A percentile compares a stretch with the other conserved stretches of the same genome.
Evolutionary conservation across 2,888 invertebrate genomes (phyloP).

Genomic region (Sialis lutaria): DNA sequence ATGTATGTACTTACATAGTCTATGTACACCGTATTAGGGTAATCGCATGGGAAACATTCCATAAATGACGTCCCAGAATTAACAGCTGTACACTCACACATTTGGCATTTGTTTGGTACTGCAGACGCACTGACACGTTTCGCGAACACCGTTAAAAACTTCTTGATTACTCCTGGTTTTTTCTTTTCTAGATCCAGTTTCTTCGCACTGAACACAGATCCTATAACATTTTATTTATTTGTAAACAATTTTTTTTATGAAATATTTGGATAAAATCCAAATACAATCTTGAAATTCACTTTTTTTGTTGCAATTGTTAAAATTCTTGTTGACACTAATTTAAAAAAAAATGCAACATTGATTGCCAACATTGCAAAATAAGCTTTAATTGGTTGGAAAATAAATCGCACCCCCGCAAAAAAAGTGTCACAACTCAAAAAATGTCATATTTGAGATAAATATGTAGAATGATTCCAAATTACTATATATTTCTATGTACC

Average conservation of each 20-base stretch:
- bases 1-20: slow-evolving; percentile 27
- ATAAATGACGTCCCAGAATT: slow-evolving; percentile 45
- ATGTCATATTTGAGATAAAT: no score
- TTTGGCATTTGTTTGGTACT: slow-evolving; percentile 37
- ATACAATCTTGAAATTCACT: background rate
- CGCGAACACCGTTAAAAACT: slow-evolving; percentile 46
- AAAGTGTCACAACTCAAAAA: no score
- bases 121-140: slow-evolving; percentile 47
- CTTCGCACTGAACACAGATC: slow-evolving; percentile 42
- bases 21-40: slow-evolving; percentile 28
- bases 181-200: slow-evolving; percentile 31
- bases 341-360: no score
- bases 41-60: slow-evolving; percentile 43
- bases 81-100: slow-evolving; percentile 51
- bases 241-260: background rate
- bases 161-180: slow-evolving; percentile 36
- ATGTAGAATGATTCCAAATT: no score
- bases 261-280: background rate
- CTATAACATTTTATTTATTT: slow-evolving; percentile 22
- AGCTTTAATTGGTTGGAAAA: no score
- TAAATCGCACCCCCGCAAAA: no score
- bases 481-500: no score
- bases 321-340: no score
- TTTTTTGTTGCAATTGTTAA: no score
- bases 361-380: no score